Percentiles rank a stretch among this genome's conserved stretches.
Conservation (phyloP, 2,888 invertebrate genomes). For the Noctua janthina region DNA sequence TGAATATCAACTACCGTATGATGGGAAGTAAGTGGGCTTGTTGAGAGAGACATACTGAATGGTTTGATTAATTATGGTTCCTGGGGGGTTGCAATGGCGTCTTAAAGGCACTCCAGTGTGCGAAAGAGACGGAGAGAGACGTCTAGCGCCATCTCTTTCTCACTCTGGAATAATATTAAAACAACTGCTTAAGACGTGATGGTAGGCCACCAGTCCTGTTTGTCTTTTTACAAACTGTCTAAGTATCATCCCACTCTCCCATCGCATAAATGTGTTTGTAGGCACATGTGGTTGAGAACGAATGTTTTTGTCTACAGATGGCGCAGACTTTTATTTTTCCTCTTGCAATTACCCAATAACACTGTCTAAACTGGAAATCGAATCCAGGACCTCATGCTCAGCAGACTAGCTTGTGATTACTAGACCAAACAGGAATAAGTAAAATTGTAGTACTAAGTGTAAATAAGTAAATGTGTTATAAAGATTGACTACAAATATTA, state of each 20-base stretch:
- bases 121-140: not conserved
- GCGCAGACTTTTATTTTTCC: not conserved
- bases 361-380: not conserved
- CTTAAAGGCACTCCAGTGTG: not conserved
- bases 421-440: not conserved
- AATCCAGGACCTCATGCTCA: not conserved
- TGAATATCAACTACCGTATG: constrained; percentile 38
- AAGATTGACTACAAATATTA: not conserved
- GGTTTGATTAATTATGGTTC: not conserved
- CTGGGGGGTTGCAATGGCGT: no score
- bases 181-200: no score
- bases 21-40: not conserved
- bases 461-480: not conserved
- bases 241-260: not conserved
- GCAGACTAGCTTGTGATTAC: not conserved
- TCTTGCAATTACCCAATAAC: not conserved
- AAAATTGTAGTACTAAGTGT: not conserved
- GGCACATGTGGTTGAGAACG: not conserved
- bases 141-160: not conserved
- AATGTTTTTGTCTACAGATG: not conserved
- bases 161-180: not conserved
- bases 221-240: not conserved
- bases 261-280: not conserved
- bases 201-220: not conserved
- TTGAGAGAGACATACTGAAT: not conserved